A percentile compares a stretch with the other conserved stretches of the same genome.
Evolutionary conservation across 2,888 invertebrate genomes (phyloP).

Genomic region (Euzophera pinguis): DNA sequence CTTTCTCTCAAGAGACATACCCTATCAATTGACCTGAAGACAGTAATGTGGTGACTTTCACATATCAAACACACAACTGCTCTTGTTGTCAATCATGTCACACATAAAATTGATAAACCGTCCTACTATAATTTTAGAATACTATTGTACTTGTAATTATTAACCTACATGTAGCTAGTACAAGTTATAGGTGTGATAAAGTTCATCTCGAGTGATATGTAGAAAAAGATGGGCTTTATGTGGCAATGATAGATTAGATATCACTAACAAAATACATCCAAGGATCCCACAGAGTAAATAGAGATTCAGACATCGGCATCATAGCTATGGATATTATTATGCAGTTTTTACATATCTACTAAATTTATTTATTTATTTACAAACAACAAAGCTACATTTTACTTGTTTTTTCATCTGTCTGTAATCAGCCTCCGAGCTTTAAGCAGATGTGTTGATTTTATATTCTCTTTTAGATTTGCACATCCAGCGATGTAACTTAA

Average conservation of each 20-base stretch:
- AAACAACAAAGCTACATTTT: no score
- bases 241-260: not conserved
- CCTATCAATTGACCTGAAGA: slow-evolving; percentile 1
- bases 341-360: no score
- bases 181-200: slow-evolving; percentile 1
- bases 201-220: slow-evolving; percentile 3
- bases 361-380: no score
- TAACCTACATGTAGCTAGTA: slow-evolving; percentile 7
- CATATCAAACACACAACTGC: slow-evolving; percentile 44
- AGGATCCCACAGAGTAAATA: not conserved
- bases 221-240: not conserved
- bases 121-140: slow-evolving; percentile 59
- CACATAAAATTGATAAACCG: slow-evolving; percentile 55
- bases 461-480: no score
- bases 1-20: not conserved
- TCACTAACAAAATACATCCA: not conserved
- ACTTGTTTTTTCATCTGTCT: no score
- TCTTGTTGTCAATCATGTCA: slow-evolving; percentile 36
- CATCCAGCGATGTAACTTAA: no score
- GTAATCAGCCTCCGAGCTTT: no score
- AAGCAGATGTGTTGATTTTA: no score
- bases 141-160: slow-evolving; percentile 25
- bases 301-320: not conserved
- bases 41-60: slow-evolving; percentile 39
- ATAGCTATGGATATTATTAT: not conserved